Evolutionary conservation across 2,797 vertebrate genomes (phyloP).

Genomic region (Peromyscus melanophrys): DNA sequence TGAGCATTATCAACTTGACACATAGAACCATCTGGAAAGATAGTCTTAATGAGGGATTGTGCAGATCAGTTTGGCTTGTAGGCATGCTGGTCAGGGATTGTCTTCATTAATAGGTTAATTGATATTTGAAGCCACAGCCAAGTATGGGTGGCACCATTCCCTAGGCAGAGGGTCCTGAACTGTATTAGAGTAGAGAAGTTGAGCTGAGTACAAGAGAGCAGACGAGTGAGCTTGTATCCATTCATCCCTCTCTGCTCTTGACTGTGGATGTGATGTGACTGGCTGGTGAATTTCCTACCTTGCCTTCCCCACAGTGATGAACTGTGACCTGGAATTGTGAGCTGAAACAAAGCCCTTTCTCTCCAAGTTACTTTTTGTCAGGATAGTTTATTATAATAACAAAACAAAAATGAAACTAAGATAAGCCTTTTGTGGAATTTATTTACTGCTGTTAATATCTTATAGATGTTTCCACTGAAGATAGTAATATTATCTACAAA

Average conservation of each 20-base stretch:
- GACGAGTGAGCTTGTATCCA: not conserved
- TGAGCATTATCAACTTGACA: not conserved
- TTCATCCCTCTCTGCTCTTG: not conserved
- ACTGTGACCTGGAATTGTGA: not conserved
- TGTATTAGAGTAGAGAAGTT: not conserved
- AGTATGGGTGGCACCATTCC: not conserved
- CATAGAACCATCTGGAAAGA: not conserved
- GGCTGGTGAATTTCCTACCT: not conserved
- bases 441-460: not conserved
- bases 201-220: not conserved
- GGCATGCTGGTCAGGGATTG: not conserved
- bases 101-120: not conserved
- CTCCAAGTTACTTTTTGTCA: not conserved
- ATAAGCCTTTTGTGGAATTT: not conserved
- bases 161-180: not conserved
- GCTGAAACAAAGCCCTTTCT: not conserved
- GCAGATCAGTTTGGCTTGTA: not conserved
- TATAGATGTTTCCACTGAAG: not conserved
- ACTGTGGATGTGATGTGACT: not conserved
- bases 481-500: not conserved
- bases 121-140: not conserved
- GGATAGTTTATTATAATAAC: not conserved
- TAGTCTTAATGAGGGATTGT: not conserved
- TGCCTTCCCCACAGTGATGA: not conserved
- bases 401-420: not conserved